phyloP scores from a whole-genome alignment of 2,113 vertebrate species.

The Chionis minor region DNA sequence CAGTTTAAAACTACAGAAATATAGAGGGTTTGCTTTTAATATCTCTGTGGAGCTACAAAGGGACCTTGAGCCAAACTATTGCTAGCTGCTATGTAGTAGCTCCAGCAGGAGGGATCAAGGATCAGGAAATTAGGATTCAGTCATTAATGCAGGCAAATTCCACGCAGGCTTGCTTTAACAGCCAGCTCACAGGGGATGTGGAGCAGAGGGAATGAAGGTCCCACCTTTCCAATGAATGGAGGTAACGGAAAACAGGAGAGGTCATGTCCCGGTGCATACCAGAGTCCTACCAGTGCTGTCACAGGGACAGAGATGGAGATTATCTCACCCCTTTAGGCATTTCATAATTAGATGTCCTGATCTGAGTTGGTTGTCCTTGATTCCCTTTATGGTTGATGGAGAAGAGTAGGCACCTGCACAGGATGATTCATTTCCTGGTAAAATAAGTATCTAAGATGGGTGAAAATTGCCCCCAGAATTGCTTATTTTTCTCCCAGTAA shows the following conservation, averaged over 20 bases:
- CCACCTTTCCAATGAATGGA: neutral
- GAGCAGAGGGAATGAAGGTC: neutral
- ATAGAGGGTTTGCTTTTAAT: neutral
- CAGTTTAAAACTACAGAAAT: neutral
- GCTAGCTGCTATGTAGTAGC: neutral
- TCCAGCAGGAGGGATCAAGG: neutral
- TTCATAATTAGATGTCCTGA: neutral
- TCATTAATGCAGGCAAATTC: neutral
- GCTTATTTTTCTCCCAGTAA: neutral
- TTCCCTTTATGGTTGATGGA: neutral
- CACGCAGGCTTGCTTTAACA: neutral
- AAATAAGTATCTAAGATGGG: neutral
- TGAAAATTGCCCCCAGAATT: neutral
- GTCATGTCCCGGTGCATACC: neutral
- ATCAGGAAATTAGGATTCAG: neutral
- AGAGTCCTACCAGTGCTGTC: neutral
- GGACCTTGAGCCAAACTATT: neutral
- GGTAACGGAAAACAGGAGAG: neutral
- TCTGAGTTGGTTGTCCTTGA: neutral
- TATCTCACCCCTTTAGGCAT: neutral
- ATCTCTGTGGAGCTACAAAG: neutral
- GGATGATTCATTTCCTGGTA: conserved; percentile 19
- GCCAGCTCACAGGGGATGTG: neutral
- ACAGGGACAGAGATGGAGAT: neutral
- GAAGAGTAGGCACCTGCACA: neutral